Conservation (phyloP, 2,797 vertebrate species). For the Siniperca obscura region DNA sequence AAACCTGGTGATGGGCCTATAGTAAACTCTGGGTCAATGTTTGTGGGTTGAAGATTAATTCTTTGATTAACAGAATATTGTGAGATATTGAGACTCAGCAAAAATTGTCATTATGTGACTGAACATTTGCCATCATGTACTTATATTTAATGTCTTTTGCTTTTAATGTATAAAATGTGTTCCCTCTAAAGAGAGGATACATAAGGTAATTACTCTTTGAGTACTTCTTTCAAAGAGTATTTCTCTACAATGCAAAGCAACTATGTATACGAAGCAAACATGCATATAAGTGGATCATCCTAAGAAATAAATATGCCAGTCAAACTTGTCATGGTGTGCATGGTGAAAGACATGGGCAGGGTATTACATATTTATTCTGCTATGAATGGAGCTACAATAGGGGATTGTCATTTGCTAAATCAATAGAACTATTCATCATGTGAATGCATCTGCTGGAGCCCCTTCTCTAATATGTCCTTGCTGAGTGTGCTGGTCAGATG, state of each 20-base stretch:
- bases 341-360: neutral
- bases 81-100: neutral
- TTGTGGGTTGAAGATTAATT: neutral
- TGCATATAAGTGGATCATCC: neutral
- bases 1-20: neutral
- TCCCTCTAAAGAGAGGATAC: neutral
- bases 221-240: no score
- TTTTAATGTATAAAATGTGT: slow-evolving; percentile 3
- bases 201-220: neutral
- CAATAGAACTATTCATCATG: slow-evolving; percentile 39
- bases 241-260: no score
- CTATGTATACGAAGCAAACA: neutral
- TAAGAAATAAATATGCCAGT: neutral
- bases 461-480: slow-evolving; percentile 15
- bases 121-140: neutral
- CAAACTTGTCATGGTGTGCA: slow-evolving; percentile 18
- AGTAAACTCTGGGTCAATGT: neutral
- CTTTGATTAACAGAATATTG: neutral
- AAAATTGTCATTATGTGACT: neutral
- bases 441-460: slow-evolving; percentile 11
- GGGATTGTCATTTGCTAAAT: slow-evolving; percentile 44
- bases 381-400: slow-evolving; percentile 43
- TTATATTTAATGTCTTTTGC: neutral
- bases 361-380: slow-evolving; percentile 25
- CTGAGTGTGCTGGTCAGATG: neutral